phyloP scores from a whole-genome alignment of 2,888 invertebrate species.

The Odontothrips loti region DNA sequence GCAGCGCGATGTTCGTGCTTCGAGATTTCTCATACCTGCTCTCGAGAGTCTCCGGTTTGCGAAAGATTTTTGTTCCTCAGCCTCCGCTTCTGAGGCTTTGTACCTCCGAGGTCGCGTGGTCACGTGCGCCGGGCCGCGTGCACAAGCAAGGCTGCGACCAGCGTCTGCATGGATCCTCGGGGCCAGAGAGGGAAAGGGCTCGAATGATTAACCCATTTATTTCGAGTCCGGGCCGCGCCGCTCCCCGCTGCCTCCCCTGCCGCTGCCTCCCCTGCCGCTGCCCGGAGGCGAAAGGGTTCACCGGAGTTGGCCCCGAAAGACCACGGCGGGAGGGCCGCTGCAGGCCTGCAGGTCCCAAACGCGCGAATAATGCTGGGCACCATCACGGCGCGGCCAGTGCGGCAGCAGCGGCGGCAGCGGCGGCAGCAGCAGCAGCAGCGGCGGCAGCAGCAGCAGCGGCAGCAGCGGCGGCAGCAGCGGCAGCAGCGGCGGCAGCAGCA shows the following conservation, averaged over 20 bases:
- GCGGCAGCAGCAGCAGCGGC: neutral
- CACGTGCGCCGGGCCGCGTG: too few species aligned
- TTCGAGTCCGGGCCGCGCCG: neutral
- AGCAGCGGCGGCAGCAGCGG: too few species aligned
- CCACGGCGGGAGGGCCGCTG: neutral
- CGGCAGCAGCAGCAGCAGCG: neutral
- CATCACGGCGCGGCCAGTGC: neutral
- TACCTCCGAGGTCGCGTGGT: too few species aligned
- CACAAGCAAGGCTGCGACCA: too few species aligned
- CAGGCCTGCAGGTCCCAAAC: neutral
- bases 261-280: neutral
- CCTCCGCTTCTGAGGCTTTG: too few species aligned
- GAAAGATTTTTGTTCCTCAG: too few species aligned
- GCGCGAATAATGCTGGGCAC: neutral
- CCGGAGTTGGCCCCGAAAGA: too few species aligned
- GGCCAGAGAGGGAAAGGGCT: neutral
- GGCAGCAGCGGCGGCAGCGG: neutral
- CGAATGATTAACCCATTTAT: conserved; percentile 22
- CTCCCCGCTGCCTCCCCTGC: neutral
- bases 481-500: too few species aligned
- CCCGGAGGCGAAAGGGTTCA: neutral
- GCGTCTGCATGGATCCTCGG: too few species aligned
- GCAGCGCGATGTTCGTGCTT: too few species aligned
- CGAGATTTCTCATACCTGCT: too few species aligned
- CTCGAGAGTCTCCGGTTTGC: too few species aligned